Base-by-base conservation (phyloP, 1,140 invertebrate genomes). In the Brachionus rubens region DNA sequence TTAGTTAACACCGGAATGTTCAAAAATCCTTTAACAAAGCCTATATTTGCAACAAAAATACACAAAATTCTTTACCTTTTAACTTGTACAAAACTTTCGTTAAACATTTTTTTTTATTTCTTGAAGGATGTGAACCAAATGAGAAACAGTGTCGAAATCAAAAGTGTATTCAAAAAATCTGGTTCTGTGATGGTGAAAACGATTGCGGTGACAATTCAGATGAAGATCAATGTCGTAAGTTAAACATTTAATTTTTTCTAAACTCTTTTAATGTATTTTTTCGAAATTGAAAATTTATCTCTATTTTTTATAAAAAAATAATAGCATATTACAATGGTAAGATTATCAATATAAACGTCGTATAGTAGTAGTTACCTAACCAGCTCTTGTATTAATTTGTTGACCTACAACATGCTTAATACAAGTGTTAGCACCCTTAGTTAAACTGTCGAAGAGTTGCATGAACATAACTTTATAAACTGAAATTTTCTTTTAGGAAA, bases 101-200 rank as follows among this genome's bases (percentile, higher is more conserved):
- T 30, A n/a, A 21, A 9, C n/a, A 36, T 10, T 36, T 9, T 33
- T 33, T 48, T 33, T 6, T 28, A 40, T 36, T 24, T 9, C 10
- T 21, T 14, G 21, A 40, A 54, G 72, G 46, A 76, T 98, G 95
- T 81, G 94, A 93, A 0, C 94, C 97, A 81, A 94, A 92, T 0
- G 94, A 98, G 83, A 96, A 96, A 86, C 89, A 89, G 14, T 98
- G 95, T 82, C 88, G 84, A 26, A 97, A 96, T 81, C 90, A 92
- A 50, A 95, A 94, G 81, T 98, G 95, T 81, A 92, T 98, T 36
- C 93, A 92, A 0, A 82, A 78, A n/a, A 47, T 59, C 16, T 76
- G 52, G 52, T 59, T 19, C n/a, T 76, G 75, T 76, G 75, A 76
- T 67, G 75, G 75, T 30, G 52, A 76, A 47, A 76, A 76, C n/a